Base-by-base conservation (phyloP, 2,888 invertebrate genomes). In the Panopea generosa region DNA sequence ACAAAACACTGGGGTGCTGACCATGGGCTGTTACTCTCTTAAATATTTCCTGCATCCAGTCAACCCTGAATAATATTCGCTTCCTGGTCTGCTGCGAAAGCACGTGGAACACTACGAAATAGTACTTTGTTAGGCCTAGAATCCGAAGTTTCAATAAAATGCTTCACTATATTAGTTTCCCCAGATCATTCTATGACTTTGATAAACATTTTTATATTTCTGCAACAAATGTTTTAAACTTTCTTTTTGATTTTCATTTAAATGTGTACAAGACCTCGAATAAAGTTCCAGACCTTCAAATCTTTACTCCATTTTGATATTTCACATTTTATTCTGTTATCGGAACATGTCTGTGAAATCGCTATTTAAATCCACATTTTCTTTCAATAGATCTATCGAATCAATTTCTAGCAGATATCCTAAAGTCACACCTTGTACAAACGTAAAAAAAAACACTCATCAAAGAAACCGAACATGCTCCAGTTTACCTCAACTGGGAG, bases 1-100 rank as follows among this genome's bases (percentile, higher is more conserved):
- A 77, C 73, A 53, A 57, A 70, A 43, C 74, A 73, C 27, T 77
- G n/a, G 20, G 77, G 73, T 3, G 57, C 55, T 7, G 76, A 38
- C 79, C 76, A 79, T 16, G 71, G 55, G 22, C 50, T 33, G 11
- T 9, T 72, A 20, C 72, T 67, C 27, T 55, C 40, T 18, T 61
- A 14, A 29, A 73, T 72, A n/a, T 67, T 20, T n/a, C 63, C 26
- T 47, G 50, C 61, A 52, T 59, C 43, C 33, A 45, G 7, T 38
- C 50, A 47, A 26, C 29, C 50, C 38, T 67, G 38, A 26, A 68
- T 69, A 24, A 52, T 68, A 29, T 63, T 47, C 2, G 56, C 65
- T 24, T 71, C 74, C 24, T 70, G 43, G 38, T 61, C n/a, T 6
- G 45, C 60, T 6, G 45, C 60, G 45, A 70, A 68, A 38, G 67